phyloP scores from a whole-genome alignment of 2,113 vertebrate species.

The Loxodonta africana region DNA sequence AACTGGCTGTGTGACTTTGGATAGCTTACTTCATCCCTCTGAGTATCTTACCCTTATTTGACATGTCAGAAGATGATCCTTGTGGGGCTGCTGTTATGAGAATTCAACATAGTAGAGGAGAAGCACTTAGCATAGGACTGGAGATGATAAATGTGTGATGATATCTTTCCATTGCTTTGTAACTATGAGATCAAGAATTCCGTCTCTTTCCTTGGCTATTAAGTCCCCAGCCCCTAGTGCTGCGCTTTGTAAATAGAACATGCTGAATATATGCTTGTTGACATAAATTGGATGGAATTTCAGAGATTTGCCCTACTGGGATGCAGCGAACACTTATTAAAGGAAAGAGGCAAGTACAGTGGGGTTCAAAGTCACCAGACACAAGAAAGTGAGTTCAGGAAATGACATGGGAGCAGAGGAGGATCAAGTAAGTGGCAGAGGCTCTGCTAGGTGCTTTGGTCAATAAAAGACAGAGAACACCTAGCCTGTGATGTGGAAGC shows the following conservation, averaged over 20 bases:
- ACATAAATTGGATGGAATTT: slow-evolving; percentile 2
- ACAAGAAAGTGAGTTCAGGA: neutral
- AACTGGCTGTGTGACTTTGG: neutral
- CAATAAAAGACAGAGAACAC: neutral
- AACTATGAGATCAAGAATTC: neutral
- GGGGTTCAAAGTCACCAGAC: neutral
- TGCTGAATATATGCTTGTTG: neutral
- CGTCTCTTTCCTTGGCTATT: neutral
- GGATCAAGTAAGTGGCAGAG: neutral
- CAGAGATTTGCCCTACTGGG: neutral
- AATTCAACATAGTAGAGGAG: neutral
- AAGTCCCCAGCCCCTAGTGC: neutral
- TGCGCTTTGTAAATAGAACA: neutral
- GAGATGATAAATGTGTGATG: neutral
- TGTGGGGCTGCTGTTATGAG: neutral
- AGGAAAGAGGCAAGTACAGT: neutral
- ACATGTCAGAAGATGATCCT: neutral
- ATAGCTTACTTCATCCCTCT: neutral
- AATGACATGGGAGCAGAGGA: neutral
- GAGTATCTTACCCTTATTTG: neutral
- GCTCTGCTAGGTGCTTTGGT: neutral
- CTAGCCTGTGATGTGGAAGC: neutral
- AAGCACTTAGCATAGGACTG: neutral
- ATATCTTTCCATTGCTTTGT: neutral
- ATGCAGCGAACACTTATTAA: neutral